phyloP scores from a whole-genome alignment of 2,888 invertebrate species.

The Eurytoma californica region DNA sequence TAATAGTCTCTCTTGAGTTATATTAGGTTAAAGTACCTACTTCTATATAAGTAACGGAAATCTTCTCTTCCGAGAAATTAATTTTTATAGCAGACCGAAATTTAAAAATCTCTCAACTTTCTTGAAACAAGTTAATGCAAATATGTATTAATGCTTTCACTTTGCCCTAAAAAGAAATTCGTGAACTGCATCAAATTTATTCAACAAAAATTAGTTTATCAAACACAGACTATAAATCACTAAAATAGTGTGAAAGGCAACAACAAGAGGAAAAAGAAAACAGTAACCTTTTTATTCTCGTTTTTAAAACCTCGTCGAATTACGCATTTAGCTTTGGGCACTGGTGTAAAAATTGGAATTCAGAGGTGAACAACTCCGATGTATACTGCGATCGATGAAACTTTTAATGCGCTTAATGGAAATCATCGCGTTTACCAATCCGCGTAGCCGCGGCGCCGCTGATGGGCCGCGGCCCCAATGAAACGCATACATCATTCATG shows the following conservation, averaged over 20 bases:
- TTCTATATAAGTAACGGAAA: neutral
- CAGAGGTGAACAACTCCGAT: no score
- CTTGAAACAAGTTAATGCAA: neutral
- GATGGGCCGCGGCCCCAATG: slow-evolving; percentile 3
- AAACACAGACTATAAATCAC: neutral
- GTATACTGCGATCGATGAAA: slow-evolving; percentile 10
- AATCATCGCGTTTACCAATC: slow-evolving; percentile 13
- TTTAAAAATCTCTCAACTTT: no score
- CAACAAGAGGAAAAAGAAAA: neutral
- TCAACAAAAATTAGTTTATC: slow-evolving; percentile 4
- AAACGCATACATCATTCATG: slow-evolving; percentile 35
- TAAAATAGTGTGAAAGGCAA: neutral
- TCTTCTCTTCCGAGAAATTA: neutral
- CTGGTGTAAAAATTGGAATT: no score
- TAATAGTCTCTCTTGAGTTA: neutral
- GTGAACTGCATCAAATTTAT: neutral
- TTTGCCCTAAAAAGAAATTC: no score
- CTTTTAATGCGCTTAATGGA: slow-evolving; percentile 12
- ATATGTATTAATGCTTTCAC: neutral
- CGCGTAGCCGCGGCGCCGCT: neutral
- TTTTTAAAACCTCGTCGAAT: no score
- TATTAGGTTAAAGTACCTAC: neutral
- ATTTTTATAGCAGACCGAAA: neutral
- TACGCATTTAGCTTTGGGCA: no score
- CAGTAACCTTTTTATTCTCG: no score